A percentile compares a stretch with the other conserved stretches of the same genome.
phyloP scores from a whole-genome alignment of 2,888 invertebrate species.

The Dysmachus trigonus region DNA sequence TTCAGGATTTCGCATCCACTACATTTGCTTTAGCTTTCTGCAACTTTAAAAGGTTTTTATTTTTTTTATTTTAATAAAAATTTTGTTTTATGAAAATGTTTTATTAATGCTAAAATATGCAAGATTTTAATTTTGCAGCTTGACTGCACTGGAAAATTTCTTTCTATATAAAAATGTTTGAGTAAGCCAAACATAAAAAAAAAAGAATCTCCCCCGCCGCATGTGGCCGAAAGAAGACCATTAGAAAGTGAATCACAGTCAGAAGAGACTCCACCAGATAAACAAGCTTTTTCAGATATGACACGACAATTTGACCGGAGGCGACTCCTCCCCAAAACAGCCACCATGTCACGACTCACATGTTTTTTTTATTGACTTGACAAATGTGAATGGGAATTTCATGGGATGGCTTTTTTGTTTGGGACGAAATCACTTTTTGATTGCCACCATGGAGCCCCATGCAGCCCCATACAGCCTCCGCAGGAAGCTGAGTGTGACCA shows the following conservation, averaged over 20 bases:
- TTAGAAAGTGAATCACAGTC: not conserved
- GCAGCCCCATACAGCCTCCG: not conserved
- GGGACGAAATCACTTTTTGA: conserved; percentile 3
- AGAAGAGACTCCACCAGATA: not conserved
- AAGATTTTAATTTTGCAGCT: not conserved
- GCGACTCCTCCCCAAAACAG: not conserved
- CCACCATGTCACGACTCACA: not conserved
- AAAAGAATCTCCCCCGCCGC: not conserved
- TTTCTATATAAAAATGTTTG: not conserved
- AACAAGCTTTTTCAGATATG: not conserved
- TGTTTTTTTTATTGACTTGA: conserved; percentile 14
- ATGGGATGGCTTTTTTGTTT: not conserved
- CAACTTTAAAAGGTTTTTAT: not conserved
- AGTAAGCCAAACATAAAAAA: not conserved
- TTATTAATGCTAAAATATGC: not conserved
- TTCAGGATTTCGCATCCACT: not conserved
- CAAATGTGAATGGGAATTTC: conserved; percentile 13
- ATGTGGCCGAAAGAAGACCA: not conserved
- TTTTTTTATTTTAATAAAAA: not conserved
- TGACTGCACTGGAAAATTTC: not conserved
- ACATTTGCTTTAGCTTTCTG: not conserved
- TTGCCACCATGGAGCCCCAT: not conserved
- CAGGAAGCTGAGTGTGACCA: not conserved
- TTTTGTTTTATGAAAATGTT: not conserved
- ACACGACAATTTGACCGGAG: not conserved